Base-by-base conservation (phyloP, 53 echinoderm and acorn worm species). In the Echinarachnius parma region DNA sequence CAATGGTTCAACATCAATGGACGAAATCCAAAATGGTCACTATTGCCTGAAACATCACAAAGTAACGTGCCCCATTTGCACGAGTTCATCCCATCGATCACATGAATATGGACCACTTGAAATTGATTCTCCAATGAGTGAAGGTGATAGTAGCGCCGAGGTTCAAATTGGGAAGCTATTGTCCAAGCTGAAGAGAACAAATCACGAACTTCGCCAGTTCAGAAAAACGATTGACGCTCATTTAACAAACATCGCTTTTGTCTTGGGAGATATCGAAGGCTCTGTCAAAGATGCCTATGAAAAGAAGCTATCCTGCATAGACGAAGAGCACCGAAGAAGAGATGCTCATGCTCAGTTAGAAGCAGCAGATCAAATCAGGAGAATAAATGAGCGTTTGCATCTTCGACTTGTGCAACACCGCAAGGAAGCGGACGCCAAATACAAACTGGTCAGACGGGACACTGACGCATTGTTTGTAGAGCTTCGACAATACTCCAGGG, bases 211-310 rank as follows among this genome's bases (percentile, higher is more conserved):
- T 42, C 23, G 37, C 4, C 35, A 62, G 36, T 62, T 37, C 36
- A 24, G 21, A 14, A 34, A 62, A 4, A 62, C 62, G 4, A 22
- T 62, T 4, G 37, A 34, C 7, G 34, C 44, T 5, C 62, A 62
- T 37, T 62, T 39, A 9, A 24, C 42, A 10, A 36, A 62, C 44
- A 42, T 39, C 2, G 62, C 62, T 21, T 37, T 25, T 24, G 36
- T 62, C 21, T 25, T 62, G 0, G 25, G 62, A 24, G 62, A 42
- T 21, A 62, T 62, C 26, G 34, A 62, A 14, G 37, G 15, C 14
- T 62, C 35, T 37, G 37, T 62, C 62, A 21, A 36, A 5, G 62
- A 62, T 11, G 44, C 62, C 25, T 42, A 34, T 37, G 25, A 14
- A 21, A 42, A 62, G 36, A 42, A 62, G n/a, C n/a, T n/a, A n/a